Evolutionary conservation across 2,888 invertebrate species (phyloP), one percentile per base, ranked within the genome.

Genomic region (Parascotia fuliginaria): DNA sequence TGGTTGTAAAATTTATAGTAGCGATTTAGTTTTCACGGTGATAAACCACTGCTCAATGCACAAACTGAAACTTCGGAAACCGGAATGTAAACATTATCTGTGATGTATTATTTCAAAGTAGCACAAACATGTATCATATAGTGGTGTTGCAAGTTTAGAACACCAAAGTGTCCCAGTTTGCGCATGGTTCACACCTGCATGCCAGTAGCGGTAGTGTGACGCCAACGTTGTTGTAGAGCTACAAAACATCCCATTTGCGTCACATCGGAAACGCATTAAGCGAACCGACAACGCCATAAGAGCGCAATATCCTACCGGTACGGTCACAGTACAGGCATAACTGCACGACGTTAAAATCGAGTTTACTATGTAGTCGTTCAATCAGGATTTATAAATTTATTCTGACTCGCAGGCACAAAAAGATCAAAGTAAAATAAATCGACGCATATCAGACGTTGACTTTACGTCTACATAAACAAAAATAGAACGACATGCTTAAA

Each of bases 231-330:
- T 60, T 65, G 67, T 61, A 43, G 65, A 69, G 70, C 74, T 69
- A 82, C 81, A 85, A 77, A 87, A 85, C 85, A 83, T 82, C 74
- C 80, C 85, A 87, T 87, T 89, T 87, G 81, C 84, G 82, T 81
- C 89, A 87, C 87, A 87, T 89, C 85, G 91, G 91, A 90, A 90
- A 89, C 85, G 77, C 85, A 89, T 89, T 87, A 85, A 81, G 78
- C 78, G 77, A 77, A 71, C 78, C 80, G 83, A 81, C 82, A 80
- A 81, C 75, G 83, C 77, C 76, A 73, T 79, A 79, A 82, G 83
- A 87, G 84, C 81, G 83, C 87, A 90, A 90, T 90, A 89, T 91
- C 89, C 90, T 88, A 84, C 79, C 79, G 77, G 72, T 68, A 68
- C 57, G 42, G 60, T 44, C 45, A 57, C 51, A 56, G 54, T 67